phyloP scores from a whole-genome alignment of 2,797 vertebrate genomes.

The Silurus aristotelis region DNA sequence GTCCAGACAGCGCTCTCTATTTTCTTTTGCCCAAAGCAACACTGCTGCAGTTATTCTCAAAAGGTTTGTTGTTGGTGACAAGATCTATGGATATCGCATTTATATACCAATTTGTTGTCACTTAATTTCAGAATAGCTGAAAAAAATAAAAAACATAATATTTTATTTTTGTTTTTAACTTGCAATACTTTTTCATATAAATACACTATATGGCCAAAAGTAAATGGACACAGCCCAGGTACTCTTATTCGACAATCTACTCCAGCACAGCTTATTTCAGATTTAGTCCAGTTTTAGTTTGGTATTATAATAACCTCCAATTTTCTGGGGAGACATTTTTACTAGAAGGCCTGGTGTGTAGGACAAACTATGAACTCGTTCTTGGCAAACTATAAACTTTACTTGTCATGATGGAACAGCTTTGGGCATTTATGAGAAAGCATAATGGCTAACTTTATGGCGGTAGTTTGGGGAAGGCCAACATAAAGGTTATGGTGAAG shows the following conservation, averaged over 20 bases:
- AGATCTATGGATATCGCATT: neutral
- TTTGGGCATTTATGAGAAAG: too few species aligned
- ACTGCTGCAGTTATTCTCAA: slow-evolving; percentile 83
- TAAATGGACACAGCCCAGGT: neutral
- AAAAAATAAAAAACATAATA: too few species aligned
- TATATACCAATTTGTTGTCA: neutral
- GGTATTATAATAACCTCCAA: neutral
- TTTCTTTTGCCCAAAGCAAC: slow-evolving; percentile 71
- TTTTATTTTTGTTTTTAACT: neutral
- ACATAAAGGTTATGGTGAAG: neutral
- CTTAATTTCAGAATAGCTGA: neutral
- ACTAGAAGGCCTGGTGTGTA: neutral
- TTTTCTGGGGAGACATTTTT: neutral
- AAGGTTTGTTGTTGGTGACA: slow-evolving; percentile 72
- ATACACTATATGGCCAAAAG: neutral
- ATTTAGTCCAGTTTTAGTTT: neutral
- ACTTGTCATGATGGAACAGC: neutral
- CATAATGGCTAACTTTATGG: neutral
- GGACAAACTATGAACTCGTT: neutral
- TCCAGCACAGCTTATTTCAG: neutral
- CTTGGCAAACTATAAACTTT: neutral
- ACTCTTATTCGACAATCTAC: neutral
- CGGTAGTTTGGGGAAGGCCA: neutral
- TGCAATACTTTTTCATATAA: too few species aligned
- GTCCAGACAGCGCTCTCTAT: slow-evolving; percentile 86